Conservation (phyloP, 1,140 invertebrate species). For the Drosophila burlai region DNA sequence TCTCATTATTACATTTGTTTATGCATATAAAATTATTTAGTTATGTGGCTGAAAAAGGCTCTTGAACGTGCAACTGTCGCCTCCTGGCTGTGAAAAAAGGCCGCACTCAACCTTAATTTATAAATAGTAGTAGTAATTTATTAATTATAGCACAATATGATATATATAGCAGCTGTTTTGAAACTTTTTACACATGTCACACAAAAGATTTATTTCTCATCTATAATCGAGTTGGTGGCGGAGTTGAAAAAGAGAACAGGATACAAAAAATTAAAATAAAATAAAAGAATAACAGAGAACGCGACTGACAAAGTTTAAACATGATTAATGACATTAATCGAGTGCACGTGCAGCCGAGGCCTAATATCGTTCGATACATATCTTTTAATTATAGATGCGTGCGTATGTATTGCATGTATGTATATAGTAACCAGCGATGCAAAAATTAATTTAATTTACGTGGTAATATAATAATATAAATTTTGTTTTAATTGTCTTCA, state of each 20-base stretch:
- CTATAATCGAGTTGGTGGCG: conserved; percentile 29
- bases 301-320: conserved; percentile 19
- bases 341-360: conserved; percentile 55
- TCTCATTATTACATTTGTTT: conserved; percentile 69
- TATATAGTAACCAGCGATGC: conserved; percentile 66
- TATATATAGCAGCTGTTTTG: conserved; percentile 40
- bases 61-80: conserved; percentile 57
- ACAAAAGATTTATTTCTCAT: conserved; percentile 33
- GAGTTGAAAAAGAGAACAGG: conserved; percentile 18
- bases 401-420: conserved; percentile 47
- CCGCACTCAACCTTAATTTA: conserved; percentile 46
- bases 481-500: conserved; percentile 77
- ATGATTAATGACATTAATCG: conserved; percentile 48
- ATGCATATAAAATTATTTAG: conserved; percentile 57
- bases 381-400: conserved; percentile 53
- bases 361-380: conserved; percentile 67
- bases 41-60: conserved; percentile 60
- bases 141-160: conserved; percentile 69
- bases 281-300: conserved; percentile 19
- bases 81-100: conserved; percentile 47
- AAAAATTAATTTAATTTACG: conserved; percentile 62
- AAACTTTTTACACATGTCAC: conserved; percentile 59
- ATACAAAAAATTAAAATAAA: conserved; percentile 6
- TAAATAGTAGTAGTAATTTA: conserved; percentile 61
- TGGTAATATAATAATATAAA: conserved; percentile 64